These are phyloP conservation scores for Falcunculus frontatus DNA, from an alignment of 2,113 vertebrate species.

Conservation along the genomic window DNA sequence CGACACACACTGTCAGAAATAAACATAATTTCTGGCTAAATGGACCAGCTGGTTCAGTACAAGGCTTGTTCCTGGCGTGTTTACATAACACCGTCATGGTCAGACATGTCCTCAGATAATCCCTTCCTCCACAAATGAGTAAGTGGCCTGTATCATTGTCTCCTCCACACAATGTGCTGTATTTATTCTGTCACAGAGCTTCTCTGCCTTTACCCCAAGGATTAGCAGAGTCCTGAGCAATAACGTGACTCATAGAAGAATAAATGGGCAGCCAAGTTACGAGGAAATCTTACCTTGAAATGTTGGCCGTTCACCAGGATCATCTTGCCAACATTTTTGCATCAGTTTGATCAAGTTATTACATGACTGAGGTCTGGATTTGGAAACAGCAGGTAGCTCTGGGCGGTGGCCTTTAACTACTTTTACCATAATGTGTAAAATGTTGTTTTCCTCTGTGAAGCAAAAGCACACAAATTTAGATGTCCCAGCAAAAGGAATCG, in stretches of 20 bases:
- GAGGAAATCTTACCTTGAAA: constrained; percentile 86
- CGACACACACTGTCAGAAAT: background rate
- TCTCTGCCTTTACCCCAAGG: background rate
- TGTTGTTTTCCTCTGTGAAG: constrained; percentile 90
- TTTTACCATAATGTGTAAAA: constrained; percentile 97
- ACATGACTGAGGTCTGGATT: constrained; percentile 84
- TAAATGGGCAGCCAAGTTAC: background rate
- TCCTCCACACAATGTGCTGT: constrained; percentile 12
- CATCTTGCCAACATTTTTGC: constrained; percentile 89
- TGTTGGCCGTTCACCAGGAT: constrained; percentile 83
- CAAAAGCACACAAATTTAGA: background rate
- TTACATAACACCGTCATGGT: constrained; percentile 31
- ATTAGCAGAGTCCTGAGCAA: constrained; percentile 53
- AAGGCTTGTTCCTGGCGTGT: background rate
- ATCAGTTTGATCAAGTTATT: constrained; percentile 85
- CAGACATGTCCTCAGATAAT: constrained; percentile 51
- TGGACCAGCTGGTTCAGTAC: background rate
- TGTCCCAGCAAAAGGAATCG: background rate
- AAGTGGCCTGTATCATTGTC: constrained; percentile 36
- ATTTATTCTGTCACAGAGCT: constrained; percentile 45
- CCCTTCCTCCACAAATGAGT: constrained; percentile 13
- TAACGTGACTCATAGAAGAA: constrained; percentile 9
- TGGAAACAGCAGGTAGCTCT: constrained; percentile 82
- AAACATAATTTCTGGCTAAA: background rate
- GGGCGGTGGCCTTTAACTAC: constrained; percentile 94